Evolutionary conservation across 2,797 vertebrate genomes (phyloP).

Genomic region (Enteromius mattozi): DNA sequence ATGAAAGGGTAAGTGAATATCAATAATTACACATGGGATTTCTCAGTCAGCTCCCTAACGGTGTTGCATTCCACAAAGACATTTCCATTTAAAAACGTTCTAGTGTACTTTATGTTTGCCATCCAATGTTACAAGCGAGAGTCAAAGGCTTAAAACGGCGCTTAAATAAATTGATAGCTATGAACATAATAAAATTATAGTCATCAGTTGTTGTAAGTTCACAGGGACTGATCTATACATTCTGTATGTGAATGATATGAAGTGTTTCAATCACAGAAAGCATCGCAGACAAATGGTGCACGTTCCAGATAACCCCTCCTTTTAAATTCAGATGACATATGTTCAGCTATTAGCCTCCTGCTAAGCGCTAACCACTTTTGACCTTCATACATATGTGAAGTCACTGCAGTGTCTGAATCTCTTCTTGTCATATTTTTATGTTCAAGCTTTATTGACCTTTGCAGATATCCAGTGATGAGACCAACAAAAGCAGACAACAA

Average conservation of each 20-base stretch:
- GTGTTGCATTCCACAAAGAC: constrained; percentile 24
- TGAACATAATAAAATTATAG: background rate
- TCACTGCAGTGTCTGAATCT: constrained; percentile 4
- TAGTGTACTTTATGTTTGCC: background rate
- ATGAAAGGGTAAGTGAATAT: constrained; percentile 52
- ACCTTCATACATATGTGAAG: constrained; percentile 54
- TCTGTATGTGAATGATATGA: background rate
- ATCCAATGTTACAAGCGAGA: background rate
- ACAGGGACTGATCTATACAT: background rate
- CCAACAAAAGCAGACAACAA: background rate
- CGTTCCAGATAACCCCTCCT: constrained; percentile 20
- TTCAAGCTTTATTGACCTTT: constrained; percentile 30
- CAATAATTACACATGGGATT: constrained; percentile 53
- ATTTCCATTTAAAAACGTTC: constrained; percentile 44
- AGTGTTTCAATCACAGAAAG: constrained; percentile 10
- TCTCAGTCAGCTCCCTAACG: constrained; percentile 25
- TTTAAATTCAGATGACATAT: constrained; percentile 54
- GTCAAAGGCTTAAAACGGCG: background rate
- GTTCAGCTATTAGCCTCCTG: constrained; percentile 56
- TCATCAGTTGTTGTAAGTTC: background rate
- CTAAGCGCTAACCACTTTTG: constrained; percentile 51
- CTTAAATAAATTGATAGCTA: constrained; percentile 12
- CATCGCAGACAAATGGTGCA: constrained; percentile 3
- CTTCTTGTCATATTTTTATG: background rate
- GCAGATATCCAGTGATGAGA: background rate